Percentiles rank a stretch among this genome's conserved stretches.
phyloP scores from a whole-genome alignment of 2,113 vertebrate species.

The Tylochromis polylepis region DNA sequence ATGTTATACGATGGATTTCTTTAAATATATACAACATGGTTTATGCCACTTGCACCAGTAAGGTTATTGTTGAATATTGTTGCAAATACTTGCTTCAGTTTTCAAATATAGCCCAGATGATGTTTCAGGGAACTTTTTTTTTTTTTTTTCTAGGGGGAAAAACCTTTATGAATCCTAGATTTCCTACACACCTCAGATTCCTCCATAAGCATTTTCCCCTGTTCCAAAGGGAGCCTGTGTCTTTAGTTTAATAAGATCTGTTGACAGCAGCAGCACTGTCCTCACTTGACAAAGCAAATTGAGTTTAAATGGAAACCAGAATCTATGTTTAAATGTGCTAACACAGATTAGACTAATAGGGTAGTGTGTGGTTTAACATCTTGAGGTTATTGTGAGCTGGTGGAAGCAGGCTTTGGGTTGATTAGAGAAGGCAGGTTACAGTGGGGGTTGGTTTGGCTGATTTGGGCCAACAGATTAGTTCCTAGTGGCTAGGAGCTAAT shows the following conservation, averaged over 20 bases:
- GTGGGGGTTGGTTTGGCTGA: conserved; percentile 51
- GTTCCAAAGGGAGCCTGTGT: neutral
- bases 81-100: neutral
- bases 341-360: conserved; percentile 24
- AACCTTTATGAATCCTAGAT: neutral
- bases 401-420: conserved; percentile 49
- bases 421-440: conserved; percentile 60
- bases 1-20: neutral
- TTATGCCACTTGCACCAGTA: neutral
- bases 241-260: neutral
- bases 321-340: conserved; percentile 21
- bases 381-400: conserved; percentile 27
- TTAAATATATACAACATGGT: neutral
- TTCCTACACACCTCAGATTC: neutral
- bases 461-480: conserved; percentile 54
- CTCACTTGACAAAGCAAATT: neutral
- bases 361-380: conserved; percentile 27
- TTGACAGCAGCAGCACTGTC: neutral
- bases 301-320: neutral
- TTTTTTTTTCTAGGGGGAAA: neutral
- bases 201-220: neutral
- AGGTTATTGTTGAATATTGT: neutral
- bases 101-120: neutral
- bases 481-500: conserved; percentile 15
- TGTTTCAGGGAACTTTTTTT: neutral